Base-by-base conservation (phyloP, 2,113 vertebrate genomes). In the Aegotheles bennettii region DNA sequence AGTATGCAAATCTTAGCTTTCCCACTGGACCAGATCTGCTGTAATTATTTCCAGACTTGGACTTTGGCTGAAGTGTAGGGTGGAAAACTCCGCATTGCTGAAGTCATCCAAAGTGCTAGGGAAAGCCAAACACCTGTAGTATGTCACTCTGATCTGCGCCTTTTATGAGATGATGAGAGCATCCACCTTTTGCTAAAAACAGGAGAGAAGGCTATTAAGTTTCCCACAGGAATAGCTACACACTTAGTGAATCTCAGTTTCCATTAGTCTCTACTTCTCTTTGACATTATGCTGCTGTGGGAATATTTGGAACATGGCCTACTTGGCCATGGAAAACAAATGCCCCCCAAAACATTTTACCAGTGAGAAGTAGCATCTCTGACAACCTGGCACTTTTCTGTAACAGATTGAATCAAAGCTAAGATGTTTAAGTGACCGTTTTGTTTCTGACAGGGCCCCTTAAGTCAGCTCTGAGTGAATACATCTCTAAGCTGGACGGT, bases 401-500 rank as follows among this genome's bases (percentile, higher is more conserved):
- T 51, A 82, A 38, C 43, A 78, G 33, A n/a, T 16, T 82, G 77
- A 88, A 73, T 87, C 57, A 70, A 77, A 78, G 13, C 36, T 86
- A n/a, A 87, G 84, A 61, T 24, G 38, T 87, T 80, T 84, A 38
- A 13, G 61, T 87, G 56, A 53, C 29, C 9, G 1, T 79, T 96
- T 47, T 93, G 14, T 95, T 40, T 16, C 57, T 94, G 93, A 61
- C 96, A 99, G 99, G 98, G 68, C 97, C 98, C 67, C 97, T 99
- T 92, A 99, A 98, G 97, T 98, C 97, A 38, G 95, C 98, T 43
- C 97, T 99, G 71, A 98, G 98, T n/a, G 98, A 99, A 61, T 98
- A 99, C 12, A 96, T 99, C 94, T 98, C 99, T 74, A 98, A 94
- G 47, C 94, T 99, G 97, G 97, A 98, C 1, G 95, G 98, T 11